A percentile compares a stretch with the other conserved stretches of the same genome.
These are phyloP conservation scores for Alethe diademata DNA, from an alignment of 2,113 vertebrate genomes.

Conservation along the genomic window DNA sequence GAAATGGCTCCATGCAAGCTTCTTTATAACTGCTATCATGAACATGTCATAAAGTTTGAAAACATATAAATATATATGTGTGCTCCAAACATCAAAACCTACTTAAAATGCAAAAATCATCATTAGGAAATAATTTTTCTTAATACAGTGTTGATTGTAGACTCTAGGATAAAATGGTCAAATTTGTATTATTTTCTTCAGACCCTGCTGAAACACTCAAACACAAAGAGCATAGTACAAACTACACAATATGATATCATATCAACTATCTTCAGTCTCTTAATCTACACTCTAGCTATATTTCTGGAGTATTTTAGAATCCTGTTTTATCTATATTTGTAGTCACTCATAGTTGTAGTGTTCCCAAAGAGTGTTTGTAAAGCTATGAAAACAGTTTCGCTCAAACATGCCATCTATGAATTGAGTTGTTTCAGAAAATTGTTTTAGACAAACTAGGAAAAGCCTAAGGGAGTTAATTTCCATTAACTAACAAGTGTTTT, in stretches of 20 bases:
- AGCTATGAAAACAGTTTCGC: neutral
- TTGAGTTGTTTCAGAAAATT: neutral
- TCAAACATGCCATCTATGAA: neutral
- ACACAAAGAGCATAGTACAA: neutral
- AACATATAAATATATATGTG: constrained; percentile 28
- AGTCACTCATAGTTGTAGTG: neutral
- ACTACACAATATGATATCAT: neutral
- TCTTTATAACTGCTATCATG: neutral
- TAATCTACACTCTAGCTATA: neutral
- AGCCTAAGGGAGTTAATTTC: constrained; percentile 48
- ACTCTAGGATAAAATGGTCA: neutral
- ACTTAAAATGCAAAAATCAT: constrained; percentile 51
- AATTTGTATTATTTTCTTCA: constrained; percentile 20
- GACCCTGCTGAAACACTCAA: neutral
- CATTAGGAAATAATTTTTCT: constrained; percentile 47
- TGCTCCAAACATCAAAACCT: constrained; percentile 43
- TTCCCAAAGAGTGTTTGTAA: neutral
- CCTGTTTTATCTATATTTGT: neutral
- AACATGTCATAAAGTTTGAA: constrained; percentile 34
- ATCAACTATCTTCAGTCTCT: neutral
- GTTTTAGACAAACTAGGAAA: neutral
- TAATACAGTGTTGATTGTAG: neutral
- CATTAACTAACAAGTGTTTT: constrained; percentile 30
- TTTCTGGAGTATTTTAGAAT: neutral
- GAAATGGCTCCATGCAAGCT: neutral